A percentile compares a stretch with the other conserved stretches of the same genome.
Conservation (phyloP, 2,888 invertebrate species). For the Watsonalla cultraria region DNA sequence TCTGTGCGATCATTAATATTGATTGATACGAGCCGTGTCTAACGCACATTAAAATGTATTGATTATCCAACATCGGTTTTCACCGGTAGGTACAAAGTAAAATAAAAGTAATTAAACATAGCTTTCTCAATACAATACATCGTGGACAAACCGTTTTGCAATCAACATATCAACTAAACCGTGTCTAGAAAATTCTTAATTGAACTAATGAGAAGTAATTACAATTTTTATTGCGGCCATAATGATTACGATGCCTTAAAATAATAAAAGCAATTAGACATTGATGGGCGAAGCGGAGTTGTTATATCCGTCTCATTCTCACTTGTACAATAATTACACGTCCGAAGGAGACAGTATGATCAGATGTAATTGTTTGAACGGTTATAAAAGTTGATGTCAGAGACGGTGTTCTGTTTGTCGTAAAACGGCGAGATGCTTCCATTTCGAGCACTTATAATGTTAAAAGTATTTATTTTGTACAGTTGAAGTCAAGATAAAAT, state of each 20-base stretch:
- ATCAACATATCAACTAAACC: slow-evolving; percentile 73
- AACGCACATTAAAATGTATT: slow-evolving; percentile 64
- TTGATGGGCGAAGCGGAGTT: slow-evolving; percentile 69
- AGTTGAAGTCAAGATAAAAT: slow-evolving; percentile 15
- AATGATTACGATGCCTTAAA: slow-evolving; percentile 79
- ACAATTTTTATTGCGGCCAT: slow-evolving; percentile 77
- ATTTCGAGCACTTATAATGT: slow-evolving; percentile 46
- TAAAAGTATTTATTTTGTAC: slow-evolving; percentile 24
- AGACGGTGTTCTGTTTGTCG: slow-evolving; percentile 73
- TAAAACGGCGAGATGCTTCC: slow-evolving; percentile 67
- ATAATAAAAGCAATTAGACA: slow-evolving; percentile 79
- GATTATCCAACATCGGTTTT: slow-evolving; percentile 54
- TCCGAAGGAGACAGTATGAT: slow-evolving; percentile 54
- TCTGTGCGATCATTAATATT: slow-evolving; percentile 65
- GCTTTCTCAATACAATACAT: slow-evolving; percentile 66
- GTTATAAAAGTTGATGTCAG: slow-evolving; percentile 77
- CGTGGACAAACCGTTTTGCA: slow-evolving; percentile 55
- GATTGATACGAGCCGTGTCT: slow-evolving; percentile 72
- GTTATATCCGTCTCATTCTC: slow-evolving; percentile 50
- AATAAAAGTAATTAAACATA: slow-evolving; percentile 46
- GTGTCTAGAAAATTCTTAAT: slow-evolving; percentile 78
- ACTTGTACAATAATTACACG: slow-evolving; percentile 25
- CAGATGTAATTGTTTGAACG: slow-evolving; percentile 77
- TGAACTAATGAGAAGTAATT: slow-evolving; percentile 79
- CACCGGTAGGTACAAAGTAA: slow-evolving; percentile 29